A percentile compares a stretch with the other conserved stretches of the same genome.
phyloP scores from a whole-genome alignment of 2,113 vertebrate species.

The Siniperca chuatsi region DNA sequence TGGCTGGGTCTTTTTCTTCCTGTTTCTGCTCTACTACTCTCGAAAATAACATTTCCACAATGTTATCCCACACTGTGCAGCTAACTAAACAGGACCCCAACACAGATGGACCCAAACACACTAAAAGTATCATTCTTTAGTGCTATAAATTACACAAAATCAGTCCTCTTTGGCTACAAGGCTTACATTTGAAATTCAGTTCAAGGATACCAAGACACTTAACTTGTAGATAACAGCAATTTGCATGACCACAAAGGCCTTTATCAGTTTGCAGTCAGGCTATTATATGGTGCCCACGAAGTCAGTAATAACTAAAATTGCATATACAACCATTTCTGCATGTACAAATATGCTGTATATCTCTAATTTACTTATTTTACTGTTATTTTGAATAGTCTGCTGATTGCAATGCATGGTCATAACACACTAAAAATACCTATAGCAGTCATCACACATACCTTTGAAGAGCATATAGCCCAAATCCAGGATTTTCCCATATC shows the following conservation, averaged over 20 bases:
- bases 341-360: not conserved
- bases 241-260: conserved; percentile 25
- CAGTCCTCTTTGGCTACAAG: not conserved
- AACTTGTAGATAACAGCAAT: conserved; percentile 35
- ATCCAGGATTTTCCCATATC: not conserved
- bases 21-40: conserved; percentile 10
- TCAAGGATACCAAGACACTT: conserved; percentile 7
- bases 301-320: conserved; percentile 10
- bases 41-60: conserved; percentile 44
- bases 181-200: conserved; percentile 45
- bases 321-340: not conserved
- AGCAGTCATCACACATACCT: not conserved
- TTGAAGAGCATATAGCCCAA: not conserved
- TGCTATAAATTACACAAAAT: conserved; percentile 36
- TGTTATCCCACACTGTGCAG: conserved; percentile 25
- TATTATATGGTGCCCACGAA: not conserved
- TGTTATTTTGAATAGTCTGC: not conserved
- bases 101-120: conserved; percentile 42
- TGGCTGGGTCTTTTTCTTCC: conserved; percentile 36
- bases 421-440: not conserved
- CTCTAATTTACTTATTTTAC: not conserved
- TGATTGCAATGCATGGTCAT: not conserved
- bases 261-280: not conserved
- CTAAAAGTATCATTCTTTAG: conserved; percentile 23
- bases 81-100: conserved; percentile 36